These are phyloP conservation scores for Drosophila teissieri DNA, from an alignment of 1,140 invertebrate genomes.

Conservation along the genomic window DNA sequence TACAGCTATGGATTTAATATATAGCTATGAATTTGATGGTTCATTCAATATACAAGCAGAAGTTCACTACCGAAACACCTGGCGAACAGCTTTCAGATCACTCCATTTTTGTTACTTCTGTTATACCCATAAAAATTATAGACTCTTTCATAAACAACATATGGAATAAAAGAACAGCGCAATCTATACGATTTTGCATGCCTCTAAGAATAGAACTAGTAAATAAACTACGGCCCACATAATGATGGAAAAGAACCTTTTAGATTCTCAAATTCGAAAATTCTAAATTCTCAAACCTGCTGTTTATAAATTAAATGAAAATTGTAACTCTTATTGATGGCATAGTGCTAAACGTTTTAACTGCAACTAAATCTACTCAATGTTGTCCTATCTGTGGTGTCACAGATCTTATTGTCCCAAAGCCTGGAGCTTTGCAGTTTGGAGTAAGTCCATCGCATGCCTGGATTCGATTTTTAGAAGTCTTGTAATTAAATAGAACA, in stretches of 20 bases:
- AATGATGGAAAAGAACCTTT: constrained; percentile 5
- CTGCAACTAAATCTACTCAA: constrained; percentile 28
- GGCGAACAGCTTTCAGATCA: constrained; percentile 23
- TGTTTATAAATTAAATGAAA: constrained; percentile 8
- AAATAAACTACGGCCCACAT: constrained; percentile 15
- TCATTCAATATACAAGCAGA: constrained; percentile 18
- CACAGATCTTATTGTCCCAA: constrained; percentile 11
- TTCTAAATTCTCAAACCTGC: no score
- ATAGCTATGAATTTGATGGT: constrained; percentile 29
- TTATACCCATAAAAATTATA: constrained; percentile 38
- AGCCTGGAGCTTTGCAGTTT: constrained; percentile 8
- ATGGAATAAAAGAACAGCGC: background rate
- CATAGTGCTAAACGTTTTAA: constrained; percentile 28
- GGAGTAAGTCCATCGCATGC: constrained; percentile 1
- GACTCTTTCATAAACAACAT: constrained; percentile 18
- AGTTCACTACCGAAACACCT: constrained; percentile 19
- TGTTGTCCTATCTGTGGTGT: constrained; percentile 27
- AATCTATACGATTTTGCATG: no score
- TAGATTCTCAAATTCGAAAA: constrained; percentile 5
- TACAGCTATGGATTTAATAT: constrained; percentile 26
- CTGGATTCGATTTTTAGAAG: background rate
- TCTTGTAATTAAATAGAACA: background rate
- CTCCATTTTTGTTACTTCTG: constrained; percentile 31
- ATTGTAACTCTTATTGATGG: constrained; percentile 7
- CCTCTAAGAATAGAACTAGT: constrained; percentile 21